Conservation (phyloP, 1,140 invertebrate species). For the Calosoma granatense region DNA sequence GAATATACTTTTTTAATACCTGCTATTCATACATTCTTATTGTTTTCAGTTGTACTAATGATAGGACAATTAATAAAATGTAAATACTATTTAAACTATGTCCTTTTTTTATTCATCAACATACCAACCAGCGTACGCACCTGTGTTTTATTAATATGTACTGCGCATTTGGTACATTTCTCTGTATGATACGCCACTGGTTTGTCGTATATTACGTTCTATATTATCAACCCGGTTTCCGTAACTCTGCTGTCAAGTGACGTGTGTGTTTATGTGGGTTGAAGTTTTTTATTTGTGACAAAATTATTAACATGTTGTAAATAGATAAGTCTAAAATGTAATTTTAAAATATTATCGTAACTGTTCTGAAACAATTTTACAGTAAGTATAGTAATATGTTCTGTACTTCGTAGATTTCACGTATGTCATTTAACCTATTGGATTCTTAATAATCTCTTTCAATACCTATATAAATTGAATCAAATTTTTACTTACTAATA, state of each 20-base stretch:
- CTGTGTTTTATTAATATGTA: too few relatives aligned
- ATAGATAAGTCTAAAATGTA: too few relatives aligned
- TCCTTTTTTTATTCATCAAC: not conserved
- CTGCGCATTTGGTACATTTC: too few relatives aligned
- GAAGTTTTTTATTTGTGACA: not conserved
- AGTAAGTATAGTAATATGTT: too few relatives aligned
- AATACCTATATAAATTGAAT: too few relatives aligned
- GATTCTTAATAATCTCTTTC: too few relatives aligned
- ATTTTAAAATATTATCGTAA: too few relatives aligned
- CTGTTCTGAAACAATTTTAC: too few relatives aligned
- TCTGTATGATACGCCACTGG: not conserved
- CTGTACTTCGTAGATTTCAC: too few relatives aligned
- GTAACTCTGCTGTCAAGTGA: not conserved
- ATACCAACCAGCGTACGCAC: not conserved
- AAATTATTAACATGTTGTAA: not conserved
- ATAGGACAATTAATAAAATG: constrained; percentile 9
- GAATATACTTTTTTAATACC: constrained; percentile 4
- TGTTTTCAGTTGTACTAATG: not conserved
- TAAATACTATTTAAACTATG: not conserved
- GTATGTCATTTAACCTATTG: too few relatives aligned
- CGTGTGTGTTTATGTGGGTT: not conserved
- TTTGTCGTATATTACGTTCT: not conserved
- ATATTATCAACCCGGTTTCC: not conserved
- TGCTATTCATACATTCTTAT: constrained; percentile 1
- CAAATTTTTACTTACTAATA: too few relatives aligned